A percentile compares a stretch with the other conserved stretches of the same genome.
These are phyloP conservation scores for Rhabdornis inornatus DNA, from an alignment of 2,113 vertebrate genomes.

Conservation along the genomic window DNA sequence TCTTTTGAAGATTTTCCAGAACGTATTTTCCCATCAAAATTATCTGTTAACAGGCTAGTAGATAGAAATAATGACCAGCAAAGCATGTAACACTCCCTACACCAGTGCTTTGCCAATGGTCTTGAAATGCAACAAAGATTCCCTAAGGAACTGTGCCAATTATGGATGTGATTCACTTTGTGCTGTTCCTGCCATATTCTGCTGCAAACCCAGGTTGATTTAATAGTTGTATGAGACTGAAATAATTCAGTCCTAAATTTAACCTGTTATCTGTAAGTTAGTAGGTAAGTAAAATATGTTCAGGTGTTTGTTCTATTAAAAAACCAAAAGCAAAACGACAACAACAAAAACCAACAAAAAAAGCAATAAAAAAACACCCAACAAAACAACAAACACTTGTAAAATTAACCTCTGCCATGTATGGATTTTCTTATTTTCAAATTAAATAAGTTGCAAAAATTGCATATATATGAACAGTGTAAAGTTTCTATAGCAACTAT, in stretches of 20 bases:
- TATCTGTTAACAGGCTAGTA: not conserved
- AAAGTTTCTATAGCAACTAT: constrained; percentile 7
- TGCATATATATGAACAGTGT: not conserved
- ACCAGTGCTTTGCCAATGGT: not conserved
- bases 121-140: not conserved
- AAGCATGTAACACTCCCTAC: not conserved
- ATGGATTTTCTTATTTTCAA: not conserved
- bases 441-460: not conserved
- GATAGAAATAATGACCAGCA: not conserved
- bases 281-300: not conserved
- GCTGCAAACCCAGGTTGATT: not conserved
- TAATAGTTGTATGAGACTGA: not conserved
- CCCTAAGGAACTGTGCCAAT: not conserved
- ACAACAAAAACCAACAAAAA: not conserved
- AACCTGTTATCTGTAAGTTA: not conserved
- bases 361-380: not conserved
- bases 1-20: not conserved
- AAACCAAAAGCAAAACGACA: not conserved
- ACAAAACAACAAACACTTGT: not conserved
- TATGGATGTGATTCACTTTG: not conserved
- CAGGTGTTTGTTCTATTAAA: not conserved
- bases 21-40: not conserved
- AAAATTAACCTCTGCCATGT: not conserved
- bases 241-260: not conserved
- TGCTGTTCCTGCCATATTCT: not conserved